Evolutionary conservation across 1,140 invertebrate genomes (phyloP).

Genomic region (Drosophila cardini): DNA sequence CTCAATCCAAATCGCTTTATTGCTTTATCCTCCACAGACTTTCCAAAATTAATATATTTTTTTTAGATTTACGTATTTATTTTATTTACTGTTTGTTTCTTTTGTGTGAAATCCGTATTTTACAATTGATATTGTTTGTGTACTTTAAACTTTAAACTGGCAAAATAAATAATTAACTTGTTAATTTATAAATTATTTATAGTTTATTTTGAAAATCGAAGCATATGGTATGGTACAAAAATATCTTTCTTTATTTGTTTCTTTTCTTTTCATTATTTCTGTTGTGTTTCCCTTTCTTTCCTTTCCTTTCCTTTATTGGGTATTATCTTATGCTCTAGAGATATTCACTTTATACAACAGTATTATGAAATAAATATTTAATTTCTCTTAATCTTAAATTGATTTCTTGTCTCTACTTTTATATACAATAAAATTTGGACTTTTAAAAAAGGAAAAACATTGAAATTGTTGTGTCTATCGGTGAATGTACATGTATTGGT

Average conservation of each 20-base stretch:
- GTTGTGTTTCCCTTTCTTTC: constrained; percentile 15
- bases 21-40: constrained; percentile 52
- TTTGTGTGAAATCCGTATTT: constrained; percentile 57
- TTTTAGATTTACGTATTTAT: constrained; percentile 44
- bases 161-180: constrained; percentile 52
- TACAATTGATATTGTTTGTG: constrained; percentile 61
- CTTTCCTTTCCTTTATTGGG: constrained; percentile 12
- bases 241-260: constrained; percentile 51
- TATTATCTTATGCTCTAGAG: constrained; percentile 22
- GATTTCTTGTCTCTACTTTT: constrained; percentile 13
- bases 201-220: constrained; percentile 38
- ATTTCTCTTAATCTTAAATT: constrained; percentile 8
- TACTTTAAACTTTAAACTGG: constrained; percentile 37
- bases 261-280: constrained; percentile 27
- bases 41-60: constrained; percentile 30
- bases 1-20: constrained; percentile 70
- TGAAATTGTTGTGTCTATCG: not conserved
- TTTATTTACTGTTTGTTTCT: constrained; percentile 38
- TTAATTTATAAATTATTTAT: constrained; percentile 27
- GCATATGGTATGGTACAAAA: constrained; percentile 71
- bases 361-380: constrained; percentile 10
- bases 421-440: constrained; percentile 34
- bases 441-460: constrained; percentile 3
- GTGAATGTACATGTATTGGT: constrained; percentile 25
- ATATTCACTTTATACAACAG: constrained; percentile 38